Percentiles rank a stretch among this genome's conserved stretches.
These are phyloP conservation scores for Erebia epiphron DNA, from an alignment of 2,888 invertebrate species.

Conservation along the genomic window DNA sequence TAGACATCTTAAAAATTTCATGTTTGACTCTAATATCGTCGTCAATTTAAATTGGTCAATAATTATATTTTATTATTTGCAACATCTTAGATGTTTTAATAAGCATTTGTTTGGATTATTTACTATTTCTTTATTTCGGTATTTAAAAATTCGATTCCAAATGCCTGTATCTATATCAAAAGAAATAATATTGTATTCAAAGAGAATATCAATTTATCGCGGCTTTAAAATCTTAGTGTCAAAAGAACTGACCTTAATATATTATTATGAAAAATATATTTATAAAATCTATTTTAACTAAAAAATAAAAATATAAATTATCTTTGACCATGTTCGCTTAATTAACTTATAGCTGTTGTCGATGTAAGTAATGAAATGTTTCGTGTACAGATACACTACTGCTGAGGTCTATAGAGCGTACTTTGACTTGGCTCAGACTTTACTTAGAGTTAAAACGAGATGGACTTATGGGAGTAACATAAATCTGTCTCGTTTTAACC, in stretches of 20 bases:
- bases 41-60: neutral
- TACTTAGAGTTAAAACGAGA: too few species aligned
- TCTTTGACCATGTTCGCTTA: conserved; percentile 19
- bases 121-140: too few species aligned
- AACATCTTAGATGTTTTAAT: too few species aligned
- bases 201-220: conserved; percentile 14
- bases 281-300: conserved; percentile 18
- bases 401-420: too few species aligned
- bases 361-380: neutral
- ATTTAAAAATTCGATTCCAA: neutral
- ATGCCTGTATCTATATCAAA: neutral
- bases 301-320: conserved; percentile 2
- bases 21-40: neutral
- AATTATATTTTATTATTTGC: neutral
- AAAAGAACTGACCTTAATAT: conserved; percentile 21
- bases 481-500: too few species aligned
- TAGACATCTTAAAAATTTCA: too few species aligned
- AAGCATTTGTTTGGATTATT: too few species aligned
- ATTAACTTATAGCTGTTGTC: conserved; percentile 9
- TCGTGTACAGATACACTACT: too few species aligned
- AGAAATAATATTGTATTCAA: conserved; percentile 14
- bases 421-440: too few species aligned
- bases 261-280: neutral
- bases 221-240: conserved; percentile 28
- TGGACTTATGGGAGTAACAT: too few species aligned